These are phyloP conservation scores for Forpus xanthops DNA, from an alignment of 2,797 vertebrate genomes.

Conservation along the genomic window DNA sequence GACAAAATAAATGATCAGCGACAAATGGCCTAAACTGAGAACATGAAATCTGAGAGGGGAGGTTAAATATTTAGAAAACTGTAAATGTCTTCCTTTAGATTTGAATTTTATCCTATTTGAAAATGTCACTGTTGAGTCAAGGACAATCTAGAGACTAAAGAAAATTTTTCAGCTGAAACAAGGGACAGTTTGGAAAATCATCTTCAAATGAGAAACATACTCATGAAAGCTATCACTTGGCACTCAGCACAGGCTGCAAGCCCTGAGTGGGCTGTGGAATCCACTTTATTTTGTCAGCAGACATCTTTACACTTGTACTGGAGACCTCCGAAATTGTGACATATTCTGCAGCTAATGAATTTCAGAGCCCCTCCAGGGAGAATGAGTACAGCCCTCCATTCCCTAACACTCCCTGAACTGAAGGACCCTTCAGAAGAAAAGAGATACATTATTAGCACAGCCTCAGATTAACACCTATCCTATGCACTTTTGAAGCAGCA, in stretches of 20 bases:
- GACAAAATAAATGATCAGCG: slow-evolving; percentile 64
- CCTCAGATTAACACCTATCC: background rate
- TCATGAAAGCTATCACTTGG: background rate
- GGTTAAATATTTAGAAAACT: slow-evolving; percentile 42
- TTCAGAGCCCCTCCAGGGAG: background rate
- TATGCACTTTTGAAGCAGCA: background rate
- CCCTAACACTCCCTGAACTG: background rate
- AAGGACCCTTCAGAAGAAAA: background rate
- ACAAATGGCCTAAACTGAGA: slow-evolving; percentile 55
- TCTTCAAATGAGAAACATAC: background rate
- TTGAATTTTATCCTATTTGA: slow-evolving; percentile 4
- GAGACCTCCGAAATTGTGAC: background rate
- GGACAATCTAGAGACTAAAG: background rate
- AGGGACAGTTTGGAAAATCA: background rate
- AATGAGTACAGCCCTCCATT: background rate
- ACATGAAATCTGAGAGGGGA: slow-evolving; percentile 29
- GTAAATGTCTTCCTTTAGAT: background rate
- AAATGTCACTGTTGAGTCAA: slow-evolving; percentile 27
- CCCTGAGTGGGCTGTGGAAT: background rate
- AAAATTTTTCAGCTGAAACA: background rate
- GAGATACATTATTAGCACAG: background rate
- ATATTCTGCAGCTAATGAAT: background rate
- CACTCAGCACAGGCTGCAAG: background rate
- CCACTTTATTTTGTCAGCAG: background rate
- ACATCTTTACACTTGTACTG: background rate